phyloP scores from a whole-genome alignment of 2,797 vertebrate genomes.

The Rhabdomys pumilio region DNA sequence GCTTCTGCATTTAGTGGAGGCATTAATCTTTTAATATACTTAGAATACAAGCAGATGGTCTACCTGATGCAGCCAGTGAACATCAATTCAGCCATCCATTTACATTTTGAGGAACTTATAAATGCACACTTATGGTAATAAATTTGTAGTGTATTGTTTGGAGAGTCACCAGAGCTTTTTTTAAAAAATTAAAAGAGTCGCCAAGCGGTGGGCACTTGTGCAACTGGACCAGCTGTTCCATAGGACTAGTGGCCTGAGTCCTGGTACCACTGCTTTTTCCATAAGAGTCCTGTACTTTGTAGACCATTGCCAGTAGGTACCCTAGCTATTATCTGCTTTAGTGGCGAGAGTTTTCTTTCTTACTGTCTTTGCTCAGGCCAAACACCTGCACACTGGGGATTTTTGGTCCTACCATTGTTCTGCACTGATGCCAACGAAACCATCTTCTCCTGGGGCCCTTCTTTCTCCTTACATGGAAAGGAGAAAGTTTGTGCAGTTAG shows the following conservation, averaged over 20 bases:
- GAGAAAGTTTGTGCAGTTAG: neutral
- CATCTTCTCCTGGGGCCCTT: neutral
- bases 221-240: neutral
- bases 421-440: neutral
- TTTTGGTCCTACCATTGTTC: neutral
- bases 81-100: conserved; percentile 76
- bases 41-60: conserved; percentile 71
- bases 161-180: conserved; percentile 47
- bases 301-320: neutral
- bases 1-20: conserved; percentile 62
- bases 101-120: conserved; percentile 62
- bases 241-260: neutral
- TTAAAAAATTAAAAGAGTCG: neutral
- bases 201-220: neutral
- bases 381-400: neutral
- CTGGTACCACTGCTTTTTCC: neutral
- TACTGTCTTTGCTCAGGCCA: neutral
- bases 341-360: neutral
- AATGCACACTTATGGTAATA: conserved; percentile 50
- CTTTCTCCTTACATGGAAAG: neutral
- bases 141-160: conserved; percentile 49
- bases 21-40: conserved; percentile 81
- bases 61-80: conserved; percentile 65
- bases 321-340: neutral
- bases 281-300: fast-evolving